A percentile compares a stretch with the other conserved stretches of the same genome.
Conservation (phyloP, 2,113 vertebrate genomes). For the Speoplatyrhinus poulsoni region DNA sequence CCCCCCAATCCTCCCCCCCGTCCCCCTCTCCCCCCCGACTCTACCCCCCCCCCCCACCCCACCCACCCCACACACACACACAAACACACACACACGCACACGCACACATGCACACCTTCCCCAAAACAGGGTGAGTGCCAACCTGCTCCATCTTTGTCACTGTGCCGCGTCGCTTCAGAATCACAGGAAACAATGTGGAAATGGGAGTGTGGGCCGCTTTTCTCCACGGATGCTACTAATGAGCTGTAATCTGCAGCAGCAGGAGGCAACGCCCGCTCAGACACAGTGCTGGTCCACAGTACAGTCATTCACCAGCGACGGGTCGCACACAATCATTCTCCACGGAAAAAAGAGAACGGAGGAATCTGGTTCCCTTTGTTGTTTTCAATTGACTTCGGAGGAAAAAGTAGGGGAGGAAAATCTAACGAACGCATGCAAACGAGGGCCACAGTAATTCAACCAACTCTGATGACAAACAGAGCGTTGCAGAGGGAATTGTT, state of each 20-base stretch:
- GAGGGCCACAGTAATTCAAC: too few species aligned
- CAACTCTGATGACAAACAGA: too few species aligned
- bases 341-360: conserved; percentile 42
- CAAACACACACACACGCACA: conserved; percentile 9
- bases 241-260: conserved; percentile 72
- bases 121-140: conserved; percentile 4
- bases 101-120: conserved; percentile 1
- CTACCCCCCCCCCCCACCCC: conserved; percentile 30
- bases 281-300: conserved; percentile 54
- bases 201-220: conserved; percentile 42
- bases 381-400: too few species aligned
- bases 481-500: too few species aligned
- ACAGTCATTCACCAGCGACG: conserved; percentile 37
- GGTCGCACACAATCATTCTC: conserved; percentile 40
- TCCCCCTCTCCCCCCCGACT: too few species aligned
- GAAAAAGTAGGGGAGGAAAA: too few species aligned
- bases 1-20: too few species aligned
- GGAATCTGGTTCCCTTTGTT: not conserved
- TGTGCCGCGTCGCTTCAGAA: conserved; percentile 19
- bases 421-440: too few species aligned
- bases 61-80: conserved; percentile 1
- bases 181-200: conserved; percentile 59
- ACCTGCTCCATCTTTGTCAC: conserved; percentile 52
- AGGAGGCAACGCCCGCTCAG: conserved; percentile 59
- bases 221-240: conserved; percentile 64